These are phyloP conservation scores for Aelia acuminata DNA, from an alignment of 2,888 invertebrate species.

Conservation along the genomic window DNA sequence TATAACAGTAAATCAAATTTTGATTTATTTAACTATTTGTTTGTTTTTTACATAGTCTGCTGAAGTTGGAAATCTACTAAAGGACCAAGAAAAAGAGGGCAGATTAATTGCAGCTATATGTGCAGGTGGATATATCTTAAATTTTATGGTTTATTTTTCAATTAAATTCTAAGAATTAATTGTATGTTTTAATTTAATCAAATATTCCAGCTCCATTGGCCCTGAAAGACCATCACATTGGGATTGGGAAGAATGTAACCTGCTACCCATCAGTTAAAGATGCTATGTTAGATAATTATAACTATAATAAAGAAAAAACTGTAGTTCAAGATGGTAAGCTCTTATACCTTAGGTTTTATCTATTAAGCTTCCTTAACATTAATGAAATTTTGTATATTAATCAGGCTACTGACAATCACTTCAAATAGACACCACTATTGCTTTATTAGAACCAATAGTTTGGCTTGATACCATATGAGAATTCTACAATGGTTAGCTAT, in stretches of 20 bases:
- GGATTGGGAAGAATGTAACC: conserved; percentile 84
- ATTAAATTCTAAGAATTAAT: not conserved
- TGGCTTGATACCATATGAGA: too few species aligned
- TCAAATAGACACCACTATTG: too few species aligned
- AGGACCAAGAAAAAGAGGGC: conserved; percentile 82
- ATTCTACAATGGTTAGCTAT: too few species aligned
- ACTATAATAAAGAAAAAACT: conserved; percentile 78
- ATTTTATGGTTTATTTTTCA: not conserved
- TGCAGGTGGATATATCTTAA: conserved; percentile 76
- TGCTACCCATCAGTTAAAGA: conserved; percentile 91
- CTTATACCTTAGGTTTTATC: not conserved
- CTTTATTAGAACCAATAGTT: too few species aligned
- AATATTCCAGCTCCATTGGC: conserved; percentile 83
- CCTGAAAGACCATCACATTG: conserved; percentile 86
- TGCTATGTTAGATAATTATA: conserved; percentile 77
- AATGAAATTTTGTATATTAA: too few species aligned
- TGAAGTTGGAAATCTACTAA: conserved; percentile 83
- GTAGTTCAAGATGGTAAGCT: conserved; percentile 74
- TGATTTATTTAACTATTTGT: not conserved
- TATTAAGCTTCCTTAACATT: not conserved
- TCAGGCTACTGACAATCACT: too few species aligned
- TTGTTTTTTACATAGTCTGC: conserved; percentile 72
- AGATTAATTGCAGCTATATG: conserved; percentile 94
- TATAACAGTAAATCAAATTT: too few species aligned
- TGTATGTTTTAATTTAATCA: not conserved